phyloP scores from a whole-genome alignment of 2,113 vertebrate species.

The Hepsetus odoe region DNA sequence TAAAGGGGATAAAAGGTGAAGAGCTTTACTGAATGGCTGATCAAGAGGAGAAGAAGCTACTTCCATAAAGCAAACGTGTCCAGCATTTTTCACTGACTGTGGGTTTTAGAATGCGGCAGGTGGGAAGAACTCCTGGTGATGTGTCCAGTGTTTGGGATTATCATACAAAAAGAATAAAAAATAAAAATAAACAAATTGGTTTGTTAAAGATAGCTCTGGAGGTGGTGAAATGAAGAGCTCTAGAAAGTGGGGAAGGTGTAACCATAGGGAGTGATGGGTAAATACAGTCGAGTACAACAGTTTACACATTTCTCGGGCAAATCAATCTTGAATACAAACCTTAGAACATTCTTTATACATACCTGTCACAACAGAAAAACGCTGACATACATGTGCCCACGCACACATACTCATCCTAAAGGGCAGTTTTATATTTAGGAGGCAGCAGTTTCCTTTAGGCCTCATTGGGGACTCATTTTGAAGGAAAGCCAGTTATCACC shows the following conservation, averaged over 20 bases:
- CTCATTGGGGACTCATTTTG: not conserved
- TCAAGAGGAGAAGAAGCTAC: not conserved
- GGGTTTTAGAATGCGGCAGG: constrained; percentile 15
- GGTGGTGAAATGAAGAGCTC: not conserved
- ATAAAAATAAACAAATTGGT: not conserved
- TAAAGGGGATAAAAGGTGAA: constrained; percentile 4
- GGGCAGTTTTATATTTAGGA: not conserved
- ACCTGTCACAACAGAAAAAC: constrained; percentile 30
- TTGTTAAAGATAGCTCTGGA: not conserved
- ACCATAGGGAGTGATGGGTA: constrained; percentile 6
- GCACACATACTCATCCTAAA: constrained; percentile 13
- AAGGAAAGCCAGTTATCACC: not conserved
- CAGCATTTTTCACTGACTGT: not conserved
- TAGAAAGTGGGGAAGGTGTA: not conserved
- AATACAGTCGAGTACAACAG: not conserved
- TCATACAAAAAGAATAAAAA: not conserved
- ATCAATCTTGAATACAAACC: constrained; percentile 6
- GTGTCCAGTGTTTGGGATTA: not conserved
- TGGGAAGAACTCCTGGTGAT: constrained; percentile 9
- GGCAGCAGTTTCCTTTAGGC: not conserved
- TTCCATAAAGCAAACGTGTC: constrained; percentile 5
- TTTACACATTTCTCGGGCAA: constrained; percentile 10
- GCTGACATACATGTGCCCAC: not conserved
- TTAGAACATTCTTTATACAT: constrained; percentile 28
- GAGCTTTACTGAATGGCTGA: constrained; percentile 21